phyloP scores from a whole-genome alignment of 2,888 invertebrate genomes.

The Gnatocerus cornutus region DNA sequence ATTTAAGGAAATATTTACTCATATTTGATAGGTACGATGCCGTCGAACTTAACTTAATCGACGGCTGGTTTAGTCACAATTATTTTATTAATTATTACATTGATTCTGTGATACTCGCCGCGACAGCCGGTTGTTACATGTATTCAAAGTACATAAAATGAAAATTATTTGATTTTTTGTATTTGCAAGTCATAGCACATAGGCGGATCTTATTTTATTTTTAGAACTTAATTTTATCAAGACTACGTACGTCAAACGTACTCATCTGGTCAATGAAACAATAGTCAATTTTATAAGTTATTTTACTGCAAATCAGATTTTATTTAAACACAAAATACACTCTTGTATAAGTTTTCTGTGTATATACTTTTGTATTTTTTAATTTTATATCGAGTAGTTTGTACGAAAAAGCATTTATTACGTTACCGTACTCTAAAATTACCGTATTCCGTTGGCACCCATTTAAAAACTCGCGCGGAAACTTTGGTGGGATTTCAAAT shows the following conservation, averaged over 20 bases:
- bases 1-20: slow-evolving; percentile 42
- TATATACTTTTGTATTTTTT: slow-evolving; percentile 61
- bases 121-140: slow-evolving; percentile 41
- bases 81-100: slow-evolving; percentile 57
- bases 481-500: too few relatives aligned
- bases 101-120: slow-evolving; percentile 67
- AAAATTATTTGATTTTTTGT: slow-evolving; percentile 56
- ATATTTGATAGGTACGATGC: slow-evolving; percentile 17
- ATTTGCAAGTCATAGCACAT: slow-evolving; percentile 59
- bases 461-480: too few relatives aligned
- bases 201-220: slow-evolving; percentile 52
- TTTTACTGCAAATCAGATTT: slow-evolving; percentile 37
- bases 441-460: neutral
- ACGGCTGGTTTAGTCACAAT: slow-evolving; percentile 60
- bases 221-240: slow-evolving; percentile 50
- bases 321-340: slow-evolving; percentile 41
- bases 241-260: slow-evolving; percentile 49
- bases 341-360: slow-evolving; percentile 58
- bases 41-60: slow-evolving; percentile 39
- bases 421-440: slow-evolving; percentile 57
- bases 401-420: slow-evolving; percentile 63
- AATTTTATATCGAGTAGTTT: slow-evolving; percentile 59
- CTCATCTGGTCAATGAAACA: slow-evolving; percentile 53
- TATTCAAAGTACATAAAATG: slow-evolving; percentile 49
- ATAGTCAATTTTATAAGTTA: slow-evolving; percentile 52